Conservation (phyloP, 2,113 vertebrate species). For the Menura novaehollandiae region DNA sequence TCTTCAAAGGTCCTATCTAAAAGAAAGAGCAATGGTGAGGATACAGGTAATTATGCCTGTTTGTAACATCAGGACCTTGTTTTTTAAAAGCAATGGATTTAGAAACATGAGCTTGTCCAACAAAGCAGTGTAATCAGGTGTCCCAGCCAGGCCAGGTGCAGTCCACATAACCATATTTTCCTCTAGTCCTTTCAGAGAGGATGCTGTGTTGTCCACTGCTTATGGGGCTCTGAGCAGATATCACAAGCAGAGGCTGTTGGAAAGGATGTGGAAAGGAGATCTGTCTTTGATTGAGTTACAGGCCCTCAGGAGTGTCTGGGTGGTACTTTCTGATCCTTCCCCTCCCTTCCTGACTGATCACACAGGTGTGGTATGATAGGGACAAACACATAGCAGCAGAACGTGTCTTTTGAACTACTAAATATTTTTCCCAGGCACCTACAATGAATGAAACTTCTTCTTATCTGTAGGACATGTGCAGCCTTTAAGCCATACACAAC, state of each 20-base stretch:
- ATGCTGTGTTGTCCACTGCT: not conserved
- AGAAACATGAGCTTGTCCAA: not conserved
- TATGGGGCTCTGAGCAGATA: not conserved
- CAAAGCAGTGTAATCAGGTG: not conserved
- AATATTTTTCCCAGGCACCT: not conserved
- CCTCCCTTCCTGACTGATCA: not conserved
- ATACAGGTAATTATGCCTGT: slow-evolving; percentile 42
- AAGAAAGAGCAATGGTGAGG: not conserved
- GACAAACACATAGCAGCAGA: not conserved
- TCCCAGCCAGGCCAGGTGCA: not conserved
- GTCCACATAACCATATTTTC: not conserved
- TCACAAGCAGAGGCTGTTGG: not conserved
- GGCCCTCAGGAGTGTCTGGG: not conserved
- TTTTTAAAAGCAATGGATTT: slow-evolving; percentile 24
- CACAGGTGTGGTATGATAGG: not conserved
- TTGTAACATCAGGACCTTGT: not conserved
- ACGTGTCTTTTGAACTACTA: not conserved
- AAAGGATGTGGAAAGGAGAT: not conserved
- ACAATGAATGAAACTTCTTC: not conserved
- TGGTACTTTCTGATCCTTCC: not conserved
- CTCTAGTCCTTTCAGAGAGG: not conserved
- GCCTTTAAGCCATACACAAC: not conserved
- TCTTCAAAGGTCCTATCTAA: slow-evolving; percentile 33
- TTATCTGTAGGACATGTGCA: not conserved
- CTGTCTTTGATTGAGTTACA: not conserved